Evolutionary conservation across 2,797 vertebrate species (phyloP), one percentile per base, ranked within the genome.

Genomic region (Anguilla pacifica): DNA sequence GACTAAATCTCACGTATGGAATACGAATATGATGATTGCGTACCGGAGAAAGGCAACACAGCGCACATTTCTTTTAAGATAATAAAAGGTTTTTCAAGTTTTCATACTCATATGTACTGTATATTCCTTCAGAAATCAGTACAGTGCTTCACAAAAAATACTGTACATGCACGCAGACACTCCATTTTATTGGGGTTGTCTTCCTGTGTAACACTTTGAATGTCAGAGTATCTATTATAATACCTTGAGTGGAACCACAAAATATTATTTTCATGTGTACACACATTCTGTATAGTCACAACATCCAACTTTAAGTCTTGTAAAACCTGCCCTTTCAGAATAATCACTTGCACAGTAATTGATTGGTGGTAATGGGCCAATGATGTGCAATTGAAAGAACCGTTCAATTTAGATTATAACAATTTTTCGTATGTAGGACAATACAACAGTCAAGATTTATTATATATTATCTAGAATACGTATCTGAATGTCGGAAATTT

Each of bases 71-170:
- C 51, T 53, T 53, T 43, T 61, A 17, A 57, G 51, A n/a, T 81
- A 46, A 15, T 35, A 86, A 46, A 46, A 46, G 43, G 43, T 46
- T 46, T 86, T 86, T 59, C 86, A 61, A 81, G 61, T 87, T 82
- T 46, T 57, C 15, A 15, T 57, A 86, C 39, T 13, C 7, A 17
- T 11, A 59, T 13, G 13, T 10, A 51, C 3, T 84, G 25, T 57
- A 13, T 53, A 53, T 10, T 31, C 11, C 6, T 4, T n/a, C 43
- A 55, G 53, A 53, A 51, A 53, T 22, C 46, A 13, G 53, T 15
- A 82, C 43, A 49, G 25, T 25, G 4, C 43, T 82, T 49, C 35
- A 77, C 31, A 17, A 43, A 35, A 17, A 77, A 77, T 25, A 67
- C 19, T 10, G 64, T 43, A 28, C n/a, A 72, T 67, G 59, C 15